Base-by-base conservation (phyloP, 35 echinoderm and acorn worm species). In the Holothuria glaberrima region DNA sequence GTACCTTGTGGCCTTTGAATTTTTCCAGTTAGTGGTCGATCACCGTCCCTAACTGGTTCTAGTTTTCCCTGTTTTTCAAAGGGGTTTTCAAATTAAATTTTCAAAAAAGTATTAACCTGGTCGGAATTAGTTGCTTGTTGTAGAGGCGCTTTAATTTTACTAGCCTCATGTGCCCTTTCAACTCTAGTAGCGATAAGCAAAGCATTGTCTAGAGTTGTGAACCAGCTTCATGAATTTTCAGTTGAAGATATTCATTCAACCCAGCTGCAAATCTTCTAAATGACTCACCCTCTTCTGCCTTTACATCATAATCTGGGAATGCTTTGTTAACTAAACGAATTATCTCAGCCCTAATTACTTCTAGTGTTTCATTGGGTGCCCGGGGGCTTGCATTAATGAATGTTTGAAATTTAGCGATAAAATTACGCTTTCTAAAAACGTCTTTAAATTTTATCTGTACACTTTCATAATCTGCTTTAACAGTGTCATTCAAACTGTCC, bases 141-240 rank as follows among this genome's bases (percentile, higher is more conserved):
- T 9, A n/a, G 30, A 38, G 74, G 74, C 22, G 74, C 74, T 0
- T 78, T 36, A 13, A 78, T 78, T 46, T 45, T 56, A 27, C 80
- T 58, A 5, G 48, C 57, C 57, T 75, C 87, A 60, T 75, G 68
- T 1, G 87, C 57, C 7, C 72, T n/a, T n/a, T n/a, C n/a, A n/a
- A n/a, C n/a, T 28, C 59, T 30, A 62, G 26, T 34, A 5, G 73
- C 9, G 7, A 62, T 29, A 30, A 30, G 12, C 13, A 90, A 22
- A 35, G 88, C 72, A 41, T 61, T 21, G 1, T 90, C 52, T 38
- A 90, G 26, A 41, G 48, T 79, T 38, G 16, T 36, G 14, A 41
- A 22, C 88, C 88, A 0, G 46, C n/a, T 68, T 90, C 60, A 29
- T 82, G 75, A 82, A 78, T 66, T 82, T 90, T 90, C 5, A 90